A percentile compares a stretch with the other conserved stretches of the same genome.
Conservation (phyloP, 2,888 invertebrate genomes). For the Heliconius ismenius region DNA sequence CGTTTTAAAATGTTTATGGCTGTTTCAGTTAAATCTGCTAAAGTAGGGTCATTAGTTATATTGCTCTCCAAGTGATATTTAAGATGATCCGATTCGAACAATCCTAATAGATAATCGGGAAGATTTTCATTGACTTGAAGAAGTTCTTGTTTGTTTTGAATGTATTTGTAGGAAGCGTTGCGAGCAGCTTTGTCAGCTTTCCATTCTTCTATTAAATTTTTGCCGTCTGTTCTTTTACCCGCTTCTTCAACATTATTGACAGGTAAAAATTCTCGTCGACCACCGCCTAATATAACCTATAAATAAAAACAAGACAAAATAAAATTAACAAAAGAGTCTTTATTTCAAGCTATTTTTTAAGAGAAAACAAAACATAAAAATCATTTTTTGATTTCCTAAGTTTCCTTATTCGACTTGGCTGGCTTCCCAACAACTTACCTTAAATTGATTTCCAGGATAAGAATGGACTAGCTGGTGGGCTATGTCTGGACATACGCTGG, state of each 20-base stretch:
- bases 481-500: slow-evolving; percentile 84
- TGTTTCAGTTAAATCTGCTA: slow-evolving; percentile 66
- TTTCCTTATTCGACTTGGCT: not conserved
- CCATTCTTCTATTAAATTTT: slow-evolving; percentile 86
- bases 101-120: slow-evolving; percentile 83
- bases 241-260: slow-evolving; percentile 69
- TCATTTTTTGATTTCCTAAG: not conserved
- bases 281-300: slow-evolving; percentile 87
- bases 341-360: too few species aligned
- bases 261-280: slow-evolving; percentile 84
- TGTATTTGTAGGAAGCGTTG: slow-evolving; percentile 69
- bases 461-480: slow-evolving; percentile 85
- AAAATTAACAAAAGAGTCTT: not conserved
- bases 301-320: slow-evolving; percentile 21
- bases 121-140: slow-evolving; percentile 61
- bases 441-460: slow-evolving; percentile 84
- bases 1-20: slow-evolving; percentile 85
- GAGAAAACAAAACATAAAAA: too few species aligned
- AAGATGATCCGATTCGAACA: slow-evolving; percentile 84
- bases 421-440: slow-evolving; percentile 69
- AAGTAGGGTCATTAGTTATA: slow-evolving; percentile 49
- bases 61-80: slow-evolving; percentile 83
- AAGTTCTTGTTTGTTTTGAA: slow-evolving; percentile 83
- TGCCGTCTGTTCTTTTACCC: slow-evolving; percentile 80
- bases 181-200: slow-evolving; percentile 63